Evolutionary conservation across 2,797 vertebrate genomes (phyloP).

Genomic region (Galaxias olidus): DNA sequence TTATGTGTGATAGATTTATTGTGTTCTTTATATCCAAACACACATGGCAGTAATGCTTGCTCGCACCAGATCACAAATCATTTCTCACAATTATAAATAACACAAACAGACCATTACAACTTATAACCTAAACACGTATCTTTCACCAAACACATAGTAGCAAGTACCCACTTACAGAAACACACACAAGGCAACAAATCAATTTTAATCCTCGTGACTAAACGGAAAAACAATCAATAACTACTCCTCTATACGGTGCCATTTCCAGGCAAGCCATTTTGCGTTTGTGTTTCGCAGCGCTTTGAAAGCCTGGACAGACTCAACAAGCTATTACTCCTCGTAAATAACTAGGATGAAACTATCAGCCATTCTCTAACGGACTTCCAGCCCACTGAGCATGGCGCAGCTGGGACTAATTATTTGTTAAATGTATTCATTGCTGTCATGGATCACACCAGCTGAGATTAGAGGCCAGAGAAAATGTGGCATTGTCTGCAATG

Average conservation of each 20-base stretch:
- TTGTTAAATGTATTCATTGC: no score
- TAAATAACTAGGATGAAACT: constrained; percentile 47
- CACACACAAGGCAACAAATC: neutral
- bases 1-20: constrained; percentile 10
- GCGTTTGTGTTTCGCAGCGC: neutral
- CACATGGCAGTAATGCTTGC: constrained; percentile 5
- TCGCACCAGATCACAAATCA: neutral
- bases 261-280: no score
- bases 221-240: constrained; percentile 28
- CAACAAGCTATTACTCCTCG: constrained; percentile 63
- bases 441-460: no score
- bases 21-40: constrained; percentile 15
- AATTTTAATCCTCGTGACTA: constrained; percentile 15
- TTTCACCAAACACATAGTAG: no score
- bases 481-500: no score
- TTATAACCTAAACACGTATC: neutral
- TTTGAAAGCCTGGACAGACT: constrained; percentile 36
- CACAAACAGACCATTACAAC: neutral
- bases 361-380: no score
- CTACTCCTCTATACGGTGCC: neutral
- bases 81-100: neutral
- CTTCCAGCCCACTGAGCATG: no score
- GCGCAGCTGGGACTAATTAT: no score
- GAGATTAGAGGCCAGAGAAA: no score
- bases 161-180: no score